Evolutionary conservation across 1,140 invertebrate species (phyloP).

Genomic region (Zaprionus gabonicus): DNA sequence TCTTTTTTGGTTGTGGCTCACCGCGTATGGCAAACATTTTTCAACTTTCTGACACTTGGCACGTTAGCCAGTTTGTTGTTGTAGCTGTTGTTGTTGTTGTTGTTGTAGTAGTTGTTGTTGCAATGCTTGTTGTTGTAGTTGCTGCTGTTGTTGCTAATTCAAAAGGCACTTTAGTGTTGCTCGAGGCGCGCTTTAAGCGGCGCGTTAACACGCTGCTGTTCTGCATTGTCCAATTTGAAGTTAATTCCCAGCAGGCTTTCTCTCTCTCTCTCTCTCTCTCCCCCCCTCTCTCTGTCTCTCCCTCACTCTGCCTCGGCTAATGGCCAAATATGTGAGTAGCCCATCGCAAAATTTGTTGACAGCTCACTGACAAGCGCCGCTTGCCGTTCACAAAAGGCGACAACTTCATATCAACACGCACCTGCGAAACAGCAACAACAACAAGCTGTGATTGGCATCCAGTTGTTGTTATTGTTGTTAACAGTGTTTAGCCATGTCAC

Average conservation of each 20-base stretch:
- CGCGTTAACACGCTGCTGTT: not conserved
- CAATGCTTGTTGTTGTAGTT: constrained; percentile 8
- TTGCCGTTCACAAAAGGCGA: constrained; percentile 16
- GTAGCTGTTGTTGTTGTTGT: constrained; percentile 1
- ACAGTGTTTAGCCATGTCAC: constrained; percentile 32
- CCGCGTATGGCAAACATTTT: constrained; percentile 39
- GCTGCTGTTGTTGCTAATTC: constrained; percentile 13
- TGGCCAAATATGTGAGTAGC: constrained; percentile 23
- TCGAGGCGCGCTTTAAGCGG: not conserved
- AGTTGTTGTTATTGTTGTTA: constrained; percentile 23
- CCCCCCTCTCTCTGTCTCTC: not conserved
- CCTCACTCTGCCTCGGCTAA: constrained; percentile 1
- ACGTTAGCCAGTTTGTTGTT: constrained; percentile 22
- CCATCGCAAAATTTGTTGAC: constrained; percentile 42
- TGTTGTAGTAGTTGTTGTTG: not conserved
- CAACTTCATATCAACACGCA: constrained; percentile 46
- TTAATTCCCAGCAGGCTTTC: not conserved
- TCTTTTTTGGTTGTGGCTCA: not conserved
- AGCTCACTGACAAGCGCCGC: constrained; percentile 16
- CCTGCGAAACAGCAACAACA: constrained; percentile 19
- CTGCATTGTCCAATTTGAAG: not conserved
- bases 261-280: not conserved
- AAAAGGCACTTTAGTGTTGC: constrained; percentile 4
- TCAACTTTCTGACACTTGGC: constrained; percentile 38
- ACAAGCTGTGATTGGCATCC: not conserved